Evolutionary conservation across 2,797 vertebrate species (phyloP).

Genomic region (Microcaecilia unicolor): DNA sequence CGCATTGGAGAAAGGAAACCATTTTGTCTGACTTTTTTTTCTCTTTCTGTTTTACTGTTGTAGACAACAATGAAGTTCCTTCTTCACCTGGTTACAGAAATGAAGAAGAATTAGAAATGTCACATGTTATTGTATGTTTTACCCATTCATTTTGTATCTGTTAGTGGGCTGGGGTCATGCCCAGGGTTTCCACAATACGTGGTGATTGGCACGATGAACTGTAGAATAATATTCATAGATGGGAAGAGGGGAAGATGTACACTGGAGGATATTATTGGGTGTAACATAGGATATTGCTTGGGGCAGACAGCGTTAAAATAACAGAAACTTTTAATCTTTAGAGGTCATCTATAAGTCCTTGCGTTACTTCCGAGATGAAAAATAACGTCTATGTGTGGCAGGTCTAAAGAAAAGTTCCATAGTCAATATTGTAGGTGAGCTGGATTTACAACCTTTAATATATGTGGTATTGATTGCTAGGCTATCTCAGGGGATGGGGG

Average conservation of each 20-base stretch:
- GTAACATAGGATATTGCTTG: background rate
- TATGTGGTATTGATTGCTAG: fast-evolving
- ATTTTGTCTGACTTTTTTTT: no score
- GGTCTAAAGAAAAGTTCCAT: background rate
- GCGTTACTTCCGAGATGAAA: background rate
- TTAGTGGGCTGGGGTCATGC: no score
- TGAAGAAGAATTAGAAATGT: no score
- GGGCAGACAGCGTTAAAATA: background rate
- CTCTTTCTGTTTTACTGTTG: no score
- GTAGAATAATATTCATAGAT: no score
- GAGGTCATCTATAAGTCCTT: background rate
- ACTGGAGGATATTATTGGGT: background rate
- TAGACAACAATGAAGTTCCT: no score
- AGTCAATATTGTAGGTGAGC: background rate
- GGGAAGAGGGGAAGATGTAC: background rate
- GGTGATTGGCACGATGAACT: no score
- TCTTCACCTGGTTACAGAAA: no score
- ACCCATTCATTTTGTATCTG: no score
- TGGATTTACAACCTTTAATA: constrained; percentile 1
- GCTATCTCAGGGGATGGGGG: background rate
- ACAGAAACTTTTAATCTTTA: background rate
- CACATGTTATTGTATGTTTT: no score
- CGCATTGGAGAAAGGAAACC: no score
- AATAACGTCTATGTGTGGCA: background rate
- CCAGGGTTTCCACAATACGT: no score